Percentiles rank a stretch among this genome's conserved stretches.
Conservation (phyloP, 2,888 invertebrate species). For the Melolontha melolontha region DNA sequence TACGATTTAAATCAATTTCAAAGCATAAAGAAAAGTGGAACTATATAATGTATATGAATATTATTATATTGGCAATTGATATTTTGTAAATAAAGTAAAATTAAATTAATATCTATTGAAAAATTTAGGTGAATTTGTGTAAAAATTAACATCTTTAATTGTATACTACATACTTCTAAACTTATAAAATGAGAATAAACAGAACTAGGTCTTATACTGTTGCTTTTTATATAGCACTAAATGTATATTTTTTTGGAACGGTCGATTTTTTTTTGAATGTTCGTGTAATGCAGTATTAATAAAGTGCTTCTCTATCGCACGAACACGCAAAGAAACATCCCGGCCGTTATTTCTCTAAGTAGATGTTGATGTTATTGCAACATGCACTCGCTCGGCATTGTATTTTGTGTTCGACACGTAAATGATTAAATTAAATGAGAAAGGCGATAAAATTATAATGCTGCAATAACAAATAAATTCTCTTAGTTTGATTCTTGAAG, state of each 20-base stretch:
- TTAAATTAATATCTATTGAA: slow-evolving; percentile 31
- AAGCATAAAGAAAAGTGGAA: slow-evolving; percentile 26
- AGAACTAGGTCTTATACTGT: slow-evolving; percentile 54
- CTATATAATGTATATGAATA: slow-evolving; percentile 16
- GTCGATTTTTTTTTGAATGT: slow-evolving; percentile 40
- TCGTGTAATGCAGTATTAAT: slow-evolving; percentile 46
- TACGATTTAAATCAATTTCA: slow-evolving; percentile 30
- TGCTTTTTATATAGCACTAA: slow-evolving; percentile 54
- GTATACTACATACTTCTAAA: slow-evolving; percentile 44
- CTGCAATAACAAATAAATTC: slow-evolving; percentile 52
- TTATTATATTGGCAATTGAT: slow-evolving; percentile 22
- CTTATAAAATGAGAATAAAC: slow-evolving; percentile 25
- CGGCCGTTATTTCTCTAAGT: slow-evolving; percentile 36
- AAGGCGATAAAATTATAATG: slow-evolving; percentile 34
- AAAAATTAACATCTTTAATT: slow-evolving; percentile 35
- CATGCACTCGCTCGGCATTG: slow-evolving; percentile 11
- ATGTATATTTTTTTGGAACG: slow-evolving; percentile 44
- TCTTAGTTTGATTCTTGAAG: slow-evolving; percentile 48
- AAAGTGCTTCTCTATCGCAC: slow-evolving; percentile 21
- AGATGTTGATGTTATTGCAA: slow-evolving; percentile 42
- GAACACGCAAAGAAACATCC: slow-evolving; percentile 25
- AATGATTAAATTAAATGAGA: slow-evolving; percentile 13
- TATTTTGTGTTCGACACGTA: neutral
- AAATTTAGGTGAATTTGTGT: slow-evolving; percentile 37
- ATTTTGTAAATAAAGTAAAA: slow-evolving; percentile 18